A percentile compares a stretch with the other conserved stretches of the same genome.
Conservation (phyloP, 2,888 invertebrate genomes). For the Euzetes globulus region DNA sequence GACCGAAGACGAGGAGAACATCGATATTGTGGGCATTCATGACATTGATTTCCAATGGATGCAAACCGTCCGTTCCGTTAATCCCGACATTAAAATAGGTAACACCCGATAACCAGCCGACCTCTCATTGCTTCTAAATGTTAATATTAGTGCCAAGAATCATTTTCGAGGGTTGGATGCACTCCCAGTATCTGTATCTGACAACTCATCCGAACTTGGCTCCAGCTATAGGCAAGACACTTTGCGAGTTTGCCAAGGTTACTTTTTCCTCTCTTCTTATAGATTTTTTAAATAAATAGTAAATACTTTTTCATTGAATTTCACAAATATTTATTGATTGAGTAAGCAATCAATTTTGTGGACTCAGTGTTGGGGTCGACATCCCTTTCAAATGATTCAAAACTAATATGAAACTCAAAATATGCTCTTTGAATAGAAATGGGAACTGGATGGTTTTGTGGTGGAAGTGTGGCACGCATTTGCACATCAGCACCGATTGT, state of each 20-base stretch:
- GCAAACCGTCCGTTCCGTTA: conserved; percentile 58
- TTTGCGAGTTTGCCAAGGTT: conserved; percentile 57
- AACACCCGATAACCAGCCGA: conserved; percentile 33
- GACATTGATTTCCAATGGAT: conserved; percentile 81
- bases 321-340: no score
- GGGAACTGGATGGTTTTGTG: conserved; percentile 80
- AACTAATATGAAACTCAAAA: neutral
- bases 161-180: conserved; percentile 77
- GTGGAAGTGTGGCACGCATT: conserved; percentile 72
- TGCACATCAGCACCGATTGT: conserved; percentile 57
- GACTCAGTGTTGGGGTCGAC: no score
- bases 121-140: conserved; percentile 6
- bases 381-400: no score
- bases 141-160: conserved; percentile 70
- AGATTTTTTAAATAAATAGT: no score
- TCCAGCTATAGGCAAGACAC: conserved; percentile 57
- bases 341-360: no score
- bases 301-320: no score
- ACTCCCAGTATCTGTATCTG: conserved; percentile 63
- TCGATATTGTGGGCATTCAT: conserved; percentile 50
- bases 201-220: conserved; percentile 47
- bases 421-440: conserved; percentile 56
- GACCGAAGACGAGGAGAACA: conserved; percentile 45
- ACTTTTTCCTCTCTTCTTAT: neutral
- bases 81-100: conserved; percentile 47